These are phyloP conservation scores for Takifugu rubripes DNA, from an alignment of 2,797 vertebrate genomes.

Conservation along the genomic window DNA sequence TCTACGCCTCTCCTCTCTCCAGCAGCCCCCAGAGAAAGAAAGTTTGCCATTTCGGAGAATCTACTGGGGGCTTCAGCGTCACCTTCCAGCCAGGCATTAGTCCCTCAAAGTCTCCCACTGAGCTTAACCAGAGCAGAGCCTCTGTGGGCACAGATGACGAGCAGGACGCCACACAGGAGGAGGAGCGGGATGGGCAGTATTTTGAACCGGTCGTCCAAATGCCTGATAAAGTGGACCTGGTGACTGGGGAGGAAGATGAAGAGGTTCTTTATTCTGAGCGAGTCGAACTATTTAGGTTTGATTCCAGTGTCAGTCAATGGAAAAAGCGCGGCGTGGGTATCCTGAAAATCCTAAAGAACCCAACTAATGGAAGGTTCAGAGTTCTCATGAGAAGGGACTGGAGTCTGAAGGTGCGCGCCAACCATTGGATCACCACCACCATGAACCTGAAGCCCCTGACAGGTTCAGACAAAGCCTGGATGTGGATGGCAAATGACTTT, in stretches of 20 bases:
- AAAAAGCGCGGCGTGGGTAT: conserved; percentile 98
- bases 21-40: conserved; percentile 87
- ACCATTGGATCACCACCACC: conserved; percentile 89
- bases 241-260: conserved; percentile 97
- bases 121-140: conserved; percentile 86
- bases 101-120: conserved; percentile 91
- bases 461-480: conserved; percentile 91
- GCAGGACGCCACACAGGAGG: conserved; percentile 89
- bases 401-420: conserved; percentile 96
- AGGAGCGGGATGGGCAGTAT: conserved; percentile 91
- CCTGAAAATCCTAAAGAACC: conserved; percentile 91
- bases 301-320: conserved; percentile 95
- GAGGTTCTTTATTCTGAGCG: conserved; percentile 91
- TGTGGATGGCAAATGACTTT: conserved; percentile 95
- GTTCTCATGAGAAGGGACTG: conserved; percentile 97
- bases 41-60: conserved; percentile 94
- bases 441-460: conserved; percentile 94
- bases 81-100: conserved; percentile 94
- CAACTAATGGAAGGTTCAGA: conserved; percentile 80
- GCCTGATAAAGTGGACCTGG: conserved; percentile 92
- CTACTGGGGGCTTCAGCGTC: conserved; percentile 90
- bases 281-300: conserved; percentile 97
- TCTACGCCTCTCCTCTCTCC: conserved; percentile 83
- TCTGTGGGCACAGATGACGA: conserved; percentile 93
- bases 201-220: conserved; percentile 96